Conservation (phyloP, 2,113 vertebrate species). For the Ascaphus truei region DNA sequence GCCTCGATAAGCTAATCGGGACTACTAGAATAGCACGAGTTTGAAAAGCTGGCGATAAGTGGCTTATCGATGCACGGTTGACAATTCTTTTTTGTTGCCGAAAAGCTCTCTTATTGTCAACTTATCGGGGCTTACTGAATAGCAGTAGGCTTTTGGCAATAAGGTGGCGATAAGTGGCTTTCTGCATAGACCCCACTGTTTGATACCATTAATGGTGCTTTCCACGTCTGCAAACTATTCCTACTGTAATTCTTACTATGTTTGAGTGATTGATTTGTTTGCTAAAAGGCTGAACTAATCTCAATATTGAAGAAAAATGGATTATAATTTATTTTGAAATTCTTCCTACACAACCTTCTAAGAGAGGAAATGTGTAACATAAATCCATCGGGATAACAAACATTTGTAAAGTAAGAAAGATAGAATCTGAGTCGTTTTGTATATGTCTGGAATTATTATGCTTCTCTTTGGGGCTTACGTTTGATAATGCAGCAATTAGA, state of each 20-base stretch:
- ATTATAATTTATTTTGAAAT: conserved; percentile 11
- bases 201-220: background rate
- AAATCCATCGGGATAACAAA: background rate
- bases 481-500: no score
- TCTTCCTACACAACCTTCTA: background rate
- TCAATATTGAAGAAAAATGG: conserved; percentile 6
- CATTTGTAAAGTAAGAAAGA: background rate
- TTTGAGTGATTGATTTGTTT: background rate
- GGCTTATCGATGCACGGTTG: no score
- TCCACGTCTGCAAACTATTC: background rate
- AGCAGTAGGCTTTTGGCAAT: background rate
- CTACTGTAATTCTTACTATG: background rate
- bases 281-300: background rate
- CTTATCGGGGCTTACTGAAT: background rate
- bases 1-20: no score
- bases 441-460: background rate
- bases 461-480: background rate
- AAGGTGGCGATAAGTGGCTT: background rate
- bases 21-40: no score
- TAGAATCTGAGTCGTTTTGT: background rate
- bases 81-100: no score
- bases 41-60: no score
- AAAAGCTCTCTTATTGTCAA: background rate
- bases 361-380: conserved; percentile 11
- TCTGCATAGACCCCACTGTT: no score